Percentiles rank a stretch among this genome's conserved stretches.
phyloP scores from a whole-genome alignment of 1,140 invertebrate genomes.

The Capitella teleta region DNA sequence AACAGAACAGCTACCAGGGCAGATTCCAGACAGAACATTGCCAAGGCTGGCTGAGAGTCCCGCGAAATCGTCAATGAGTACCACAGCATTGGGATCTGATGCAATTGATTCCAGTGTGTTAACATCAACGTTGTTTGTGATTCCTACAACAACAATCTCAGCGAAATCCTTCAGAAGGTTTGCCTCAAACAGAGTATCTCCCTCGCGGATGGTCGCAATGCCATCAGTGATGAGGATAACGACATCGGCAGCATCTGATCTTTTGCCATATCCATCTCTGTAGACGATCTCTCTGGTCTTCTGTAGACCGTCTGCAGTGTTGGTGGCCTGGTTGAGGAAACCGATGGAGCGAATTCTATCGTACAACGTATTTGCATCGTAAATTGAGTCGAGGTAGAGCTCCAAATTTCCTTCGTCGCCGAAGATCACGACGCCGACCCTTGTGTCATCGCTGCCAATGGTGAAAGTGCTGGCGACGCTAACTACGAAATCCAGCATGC shows the following conservation, averaged over 20 bases:
- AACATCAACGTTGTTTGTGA: neutral
- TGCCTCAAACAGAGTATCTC: conserved; percentile 13
- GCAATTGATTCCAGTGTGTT: neutral
- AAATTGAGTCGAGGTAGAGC: neutral
- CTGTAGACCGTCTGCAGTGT: conserved; percentile 2
- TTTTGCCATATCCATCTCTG: conserved; percentile 15
- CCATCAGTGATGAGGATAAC: conserved; percentile 21
- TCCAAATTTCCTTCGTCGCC: neutral
- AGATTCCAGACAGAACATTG: too few relatives aligned
- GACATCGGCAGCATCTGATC: conserved; percentile 11
- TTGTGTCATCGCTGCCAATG: conserved; percentile 2
- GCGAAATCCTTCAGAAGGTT: conserved; percentile 19
- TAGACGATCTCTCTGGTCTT: neutral
- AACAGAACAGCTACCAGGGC: too few relatives aligned
- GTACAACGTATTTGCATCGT: neutral
- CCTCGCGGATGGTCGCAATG: conserved; percentile 7
- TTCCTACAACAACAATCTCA: conserved; percentile 25
- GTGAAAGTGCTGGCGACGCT: neutral
- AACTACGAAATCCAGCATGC: neutral
- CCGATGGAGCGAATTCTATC: neutral
- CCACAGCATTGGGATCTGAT: neutral
- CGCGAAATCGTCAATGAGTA: neutral
- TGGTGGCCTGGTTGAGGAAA: neutral
- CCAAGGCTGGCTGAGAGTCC: too few relatives aligned
- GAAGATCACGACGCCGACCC: conserved; percentile 5